A percentile compares a stretch with the other conserved stretches of the same genome.
phyloP scores from a whole-genome alignment of 1,140 invertebrate genomes.

The Gryllus bimaculatus region DNA sequence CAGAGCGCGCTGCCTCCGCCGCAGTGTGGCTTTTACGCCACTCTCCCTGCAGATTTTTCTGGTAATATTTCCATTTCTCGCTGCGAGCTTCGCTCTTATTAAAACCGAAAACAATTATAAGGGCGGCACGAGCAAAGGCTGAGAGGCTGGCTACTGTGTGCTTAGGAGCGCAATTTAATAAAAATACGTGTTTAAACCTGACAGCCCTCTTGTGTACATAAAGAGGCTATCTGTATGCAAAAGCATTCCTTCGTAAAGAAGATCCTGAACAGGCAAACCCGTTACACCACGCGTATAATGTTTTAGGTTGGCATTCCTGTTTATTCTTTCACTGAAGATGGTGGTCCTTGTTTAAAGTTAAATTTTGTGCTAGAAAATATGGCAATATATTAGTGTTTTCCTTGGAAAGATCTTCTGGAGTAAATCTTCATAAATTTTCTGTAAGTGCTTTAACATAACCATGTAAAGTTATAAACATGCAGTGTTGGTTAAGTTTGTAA shows the following conservation, averaged over 20 bases:
- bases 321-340: too few relatives aligned
- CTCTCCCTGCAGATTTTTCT: background rate
- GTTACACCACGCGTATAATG: background rate
- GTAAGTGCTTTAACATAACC: too few relatives aligned
- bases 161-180: conserved; percentile 1
- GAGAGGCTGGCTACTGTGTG: background rate
- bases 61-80: background rate
- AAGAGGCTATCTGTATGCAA: background rate
- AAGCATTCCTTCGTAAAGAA: too few relatives aligned
- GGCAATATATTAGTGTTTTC: too few relatives aligned
- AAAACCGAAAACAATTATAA: background rate
- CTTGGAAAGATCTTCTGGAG: too few relatives aligned
- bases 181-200: background rate
- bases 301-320: too few relatives aligned
- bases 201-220: background rate
- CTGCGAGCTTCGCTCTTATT: background rate
- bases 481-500: too few relatives aligned
- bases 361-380: too few relatives aligned
- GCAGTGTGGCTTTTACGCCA: background rate
- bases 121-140: background rate
- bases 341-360: too few relatives aligned
- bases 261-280: background rate
- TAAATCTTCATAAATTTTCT: too few relatives aligned
- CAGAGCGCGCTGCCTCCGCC: background rate
- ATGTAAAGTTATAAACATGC: too few relatives aligned